Evolutionary conservation across 2,797 vertebrate genomes (phyloP).

Genomic region (Adrianichthys oophorus): DNA sequence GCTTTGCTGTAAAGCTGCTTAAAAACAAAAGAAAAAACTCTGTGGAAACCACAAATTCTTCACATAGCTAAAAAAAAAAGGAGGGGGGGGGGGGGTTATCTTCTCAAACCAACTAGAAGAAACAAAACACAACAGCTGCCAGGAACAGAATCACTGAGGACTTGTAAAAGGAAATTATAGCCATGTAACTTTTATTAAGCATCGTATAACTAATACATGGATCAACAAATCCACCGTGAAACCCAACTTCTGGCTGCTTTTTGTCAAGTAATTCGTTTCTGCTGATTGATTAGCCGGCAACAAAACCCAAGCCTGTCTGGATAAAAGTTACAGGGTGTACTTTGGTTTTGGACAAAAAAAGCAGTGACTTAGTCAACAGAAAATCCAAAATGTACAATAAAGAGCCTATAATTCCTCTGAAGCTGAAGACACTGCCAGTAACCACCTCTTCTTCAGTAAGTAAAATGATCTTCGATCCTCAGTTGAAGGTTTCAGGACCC

Average conservation of each 20-base stretch:
- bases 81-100: constrained; percentile 25
- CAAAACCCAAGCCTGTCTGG: constrained; percentile 32
- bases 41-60: constrained; percentile 36
- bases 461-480: neutral
- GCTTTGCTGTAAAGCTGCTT: constrained; percentile 21
- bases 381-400: constrained; percentile 27
- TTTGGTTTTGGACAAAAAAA: constrained; percentile 30
- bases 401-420: constrained; percentile 20
- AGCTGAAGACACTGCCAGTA: constrained; percentile 32
- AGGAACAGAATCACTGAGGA: constrained; percentile 25
- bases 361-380: constrained; percentile 37
- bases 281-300: constrained; percentile 40
- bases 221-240: constrained; percentile 41
- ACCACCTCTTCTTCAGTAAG: constrained; percentile 17
- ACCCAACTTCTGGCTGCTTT: constrained; percentile 37
- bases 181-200: constrained; percentile 66
- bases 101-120: constrained; percentile 24
- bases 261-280: constrained; percentile 59
- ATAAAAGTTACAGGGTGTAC: constrained; percentile 15
- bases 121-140: constrained; percentile 23
- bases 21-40: constrained; percentile 26
- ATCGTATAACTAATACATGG: constrained; percentile 65
- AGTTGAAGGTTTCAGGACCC: neutral
- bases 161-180: constrained; percentile 65
- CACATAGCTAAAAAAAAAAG: constrained; percentile 28